Evolutionary conservation across 2,888 invertebrate genomes (phyloP).

Genomic region (Patella pellucida): DNA sequence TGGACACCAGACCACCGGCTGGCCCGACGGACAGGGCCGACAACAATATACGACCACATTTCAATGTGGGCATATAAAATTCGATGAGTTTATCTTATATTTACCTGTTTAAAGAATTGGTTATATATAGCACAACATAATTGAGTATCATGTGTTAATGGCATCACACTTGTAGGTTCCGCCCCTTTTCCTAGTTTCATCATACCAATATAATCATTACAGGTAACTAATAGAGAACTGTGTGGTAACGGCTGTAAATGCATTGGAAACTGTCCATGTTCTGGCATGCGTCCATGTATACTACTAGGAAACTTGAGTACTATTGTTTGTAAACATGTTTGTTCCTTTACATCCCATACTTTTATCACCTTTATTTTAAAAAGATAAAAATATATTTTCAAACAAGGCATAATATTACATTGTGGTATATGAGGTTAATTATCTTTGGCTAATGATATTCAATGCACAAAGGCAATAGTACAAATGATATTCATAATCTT

Average conservation of each 20-base stretch:
- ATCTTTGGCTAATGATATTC: too few species aligned
- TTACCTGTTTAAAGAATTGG: slow-evolving; percentile 67
- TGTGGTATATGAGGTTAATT: too few species aligned
- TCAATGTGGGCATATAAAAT: too few species aligned
- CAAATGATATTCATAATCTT: too few species aligned
- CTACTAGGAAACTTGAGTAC: slow-evolving; percentile 67
- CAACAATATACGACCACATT: too few species aligned
- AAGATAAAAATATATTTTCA: too few species aligned
- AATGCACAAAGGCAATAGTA: too few species aligned
- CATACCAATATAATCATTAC: slow-evolving; percentile 69
- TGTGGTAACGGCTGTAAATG: slow-evolving; percentile 59
- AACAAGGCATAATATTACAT: too few species aligned
- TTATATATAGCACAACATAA: slow-evolving; percentile 70
- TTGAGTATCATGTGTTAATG: slow-evolving; percentile 65
- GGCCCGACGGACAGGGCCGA: too few species aligned
- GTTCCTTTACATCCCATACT: slow-evolving; percentile 70
- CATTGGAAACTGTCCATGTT: slow-evolving; percentile 68
- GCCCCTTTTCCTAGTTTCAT: slow-evolving; percentile 62
- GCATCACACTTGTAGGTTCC: slow-evolving; percentile 43
- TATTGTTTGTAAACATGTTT: slow-evolving; percentile 68
- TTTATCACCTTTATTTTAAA: slow-evolving; percentile 61
- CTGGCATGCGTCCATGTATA: slow-evolving; percentile 67
- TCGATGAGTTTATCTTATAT: background rate
- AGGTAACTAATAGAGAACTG: slow-evolving; percentile 63
- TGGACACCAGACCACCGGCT: too few species aligned